Evolutionary conservation across 2,113 vertebrate species (phyloP).

Genomic region (Sprattus sprattus): DNA sequence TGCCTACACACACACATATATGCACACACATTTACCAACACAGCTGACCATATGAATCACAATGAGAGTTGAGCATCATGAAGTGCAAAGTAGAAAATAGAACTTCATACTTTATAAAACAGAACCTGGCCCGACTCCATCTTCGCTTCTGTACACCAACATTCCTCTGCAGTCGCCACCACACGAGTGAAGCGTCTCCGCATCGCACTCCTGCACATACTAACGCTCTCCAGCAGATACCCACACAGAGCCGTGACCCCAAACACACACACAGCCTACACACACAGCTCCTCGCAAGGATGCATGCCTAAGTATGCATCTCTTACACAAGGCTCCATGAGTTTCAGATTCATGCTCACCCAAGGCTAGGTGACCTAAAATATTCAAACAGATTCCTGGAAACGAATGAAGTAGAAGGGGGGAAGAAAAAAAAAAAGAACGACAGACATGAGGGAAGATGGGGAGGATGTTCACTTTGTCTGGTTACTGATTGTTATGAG

Average conservation of each 20-base stretch:
- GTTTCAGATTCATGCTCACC: too few species aligned
- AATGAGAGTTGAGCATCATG: background rate
- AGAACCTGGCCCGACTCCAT: background rate
- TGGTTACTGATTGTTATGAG: too few species aligned
- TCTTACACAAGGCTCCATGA: background rate
- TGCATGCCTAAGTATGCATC: background rate
- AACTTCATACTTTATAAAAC: background rate
- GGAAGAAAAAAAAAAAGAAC: too few species aligned
- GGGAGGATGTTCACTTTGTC: too few species aligned
- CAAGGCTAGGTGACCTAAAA: background rate
- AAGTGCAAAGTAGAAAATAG: background rate
- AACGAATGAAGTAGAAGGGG: too few species aligned
- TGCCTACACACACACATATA: too few species aligned
- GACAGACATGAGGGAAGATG: too few species aligned
- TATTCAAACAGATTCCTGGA: background rate
- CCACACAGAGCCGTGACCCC: conserved; percentile 1
- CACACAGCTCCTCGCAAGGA: background rate
- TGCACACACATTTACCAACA: background rate
- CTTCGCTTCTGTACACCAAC: background rate
- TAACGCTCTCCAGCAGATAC: background rate
- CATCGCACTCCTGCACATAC: background rate
- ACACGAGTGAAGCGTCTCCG: background rate
- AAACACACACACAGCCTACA: conserved; percentile 10
- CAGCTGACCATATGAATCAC: too few species aligned
- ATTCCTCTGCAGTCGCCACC: background rate